A percentile compares a stretch with the other conserved stretches of the same genome.
phyloP scores from a whole-genome alignment of 2,888 invertebrate species.

The Diloba caeruleocephala region DNA sequence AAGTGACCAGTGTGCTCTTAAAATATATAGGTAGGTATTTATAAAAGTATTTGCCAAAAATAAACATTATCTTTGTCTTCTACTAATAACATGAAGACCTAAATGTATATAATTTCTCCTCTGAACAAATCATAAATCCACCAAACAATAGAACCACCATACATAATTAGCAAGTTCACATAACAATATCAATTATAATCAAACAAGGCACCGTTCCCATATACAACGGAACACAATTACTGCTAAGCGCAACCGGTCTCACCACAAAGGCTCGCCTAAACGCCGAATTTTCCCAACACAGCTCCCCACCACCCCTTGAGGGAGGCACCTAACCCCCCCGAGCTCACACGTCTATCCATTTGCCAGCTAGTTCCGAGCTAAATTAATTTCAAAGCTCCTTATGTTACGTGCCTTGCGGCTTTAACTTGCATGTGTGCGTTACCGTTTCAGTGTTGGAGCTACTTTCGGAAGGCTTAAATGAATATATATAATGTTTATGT shows the following conservation, averaged over 20 bases:
- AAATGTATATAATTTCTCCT: neutral
- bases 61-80: neutral
- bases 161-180: conserved; percentile 46
- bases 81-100: neutral
- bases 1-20: neutral
- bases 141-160: conserved; percentile 17
- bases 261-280: conserved; percentile 87
- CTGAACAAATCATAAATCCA: neutral
- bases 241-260: conserved; percentile 79
- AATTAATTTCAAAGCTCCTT: conserved; percentile 90
- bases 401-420: conserved; percentile 90
- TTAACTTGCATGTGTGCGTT: conserved; percentile 80
- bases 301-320: conserved; percentile 60
- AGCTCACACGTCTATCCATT: conserved; percentile 89
- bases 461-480: conserved; percentile 86
- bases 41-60: neutral
- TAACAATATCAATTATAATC: conserved; percentile 70
- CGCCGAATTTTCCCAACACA: conserved; percentile 85
- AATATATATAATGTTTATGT: conserved; percentile 71
- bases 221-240: conserved; percentile 79
- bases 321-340: conserved; percentile 65
- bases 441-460: conserved; percentile 66
- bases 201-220: conserved; percentile 57
- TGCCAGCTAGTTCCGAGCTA: conserved; percentile 90
- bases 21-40: neutral